Conservation (phyloP, 2,888 invertebrate genomes). For the Macrophya annulata region DNA sequence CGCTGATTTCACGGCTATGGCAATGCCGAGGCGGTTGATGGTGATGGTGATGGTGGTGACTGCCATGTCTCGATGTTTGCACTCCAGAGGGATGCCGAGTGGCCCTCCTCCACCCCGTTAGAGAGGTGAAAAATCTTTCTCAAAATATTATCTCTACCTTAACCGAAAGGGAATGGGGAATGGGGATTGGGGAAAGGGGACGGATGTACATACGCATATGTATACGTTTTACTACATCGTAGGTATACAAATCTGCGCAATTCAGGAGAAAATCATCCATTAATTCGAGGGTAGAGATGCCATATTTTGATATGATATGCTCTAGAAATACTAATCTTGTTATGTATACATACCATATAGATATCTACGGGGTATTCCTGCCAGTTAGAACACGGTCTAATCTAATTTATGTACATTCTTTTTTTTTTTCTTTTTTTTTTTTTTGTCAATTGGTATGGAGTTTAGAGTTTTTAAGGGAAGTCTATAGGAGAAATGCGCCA, state of each 20-base stretch:
- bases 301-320: not conserved
- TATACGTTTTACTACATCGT: not conserved
- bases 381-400: too few species aligned
- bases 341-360: too few species aligned
- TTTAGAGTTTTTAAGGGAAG: too few species aligned
- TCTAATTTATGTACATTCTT: too few species aligned
- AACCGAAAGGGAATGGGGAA: not conserved
- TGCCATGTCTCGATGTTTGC: conserved; percentile 31
- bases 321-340: too few species aligned
- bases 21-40: conserved; percentile 4
- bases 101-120: not conserved
- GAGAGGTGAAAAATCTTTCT: conserved; percentile 30
- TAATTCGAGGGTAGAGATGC: not conserved
- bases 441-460: too few species aligned
- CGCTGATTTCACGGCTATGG: conserved; percentile 38
- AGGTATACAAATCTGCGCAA: not conserved
- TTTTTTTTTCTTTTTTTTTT: too few species aligned
- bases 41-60: not conserved
- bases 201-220: not conserved
- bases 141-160: conserved; percentile 21
- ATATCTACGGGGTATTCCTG: too few species aligned
- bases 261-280: not conserved
- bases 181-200: not conserved
- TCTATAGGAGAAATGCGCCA: not conserved
- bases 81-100: conserved; percentile 13